Percentiles rank a stretch among this genome's conserved stretches.
Conservation (phyloP, 2,888 invertebrate genomes). For the Chironomus riparius region DNA sequence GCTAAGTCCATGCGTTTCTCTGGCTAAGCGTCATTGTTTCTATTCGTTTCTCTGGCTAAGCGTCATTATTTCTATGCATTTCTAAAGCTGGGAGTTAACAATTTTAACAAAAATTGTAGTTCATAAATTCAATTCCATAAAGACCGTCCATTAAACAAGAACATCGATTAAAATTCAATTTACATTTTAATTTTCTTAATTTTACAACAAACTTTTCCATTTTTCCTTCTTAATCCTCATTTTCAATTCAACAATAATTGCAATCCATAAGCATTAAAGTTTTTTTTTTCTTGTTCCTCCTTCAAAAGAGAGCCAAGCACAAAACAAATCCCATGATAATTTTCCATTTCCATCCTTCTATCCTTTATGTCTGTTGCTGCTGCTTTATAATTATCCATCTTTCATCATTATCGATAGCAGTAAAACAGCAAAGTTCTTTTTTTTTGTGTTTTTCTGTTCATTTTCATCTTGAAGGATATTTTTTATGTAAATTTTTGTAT, state of each 20-base stretch:
- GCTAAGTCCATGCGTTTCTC: too few relatives aligned
- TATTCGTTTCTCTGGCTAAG: too few relatives aligned
- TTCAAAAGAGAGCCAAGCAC: background rate
- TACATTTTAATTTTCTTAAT: too few relatives aligned
- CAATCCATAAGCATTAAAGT: background rate
- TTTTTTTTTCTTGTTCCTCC: background rate
- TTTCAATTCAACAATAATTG: background rate
- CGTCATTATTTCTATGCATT: too few relatives aligned
- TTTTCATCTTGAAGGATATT: background rate
- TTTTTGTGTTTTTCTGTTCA: background rate
- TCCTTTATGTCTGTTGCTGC: background rate
- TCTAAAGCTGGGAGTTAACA: too few relatives aligned
- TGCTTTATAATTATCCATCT: background rate
- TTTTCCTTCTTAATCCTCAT: too few relatives aligned
- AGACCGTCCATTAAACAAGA: too few relatives aligned
- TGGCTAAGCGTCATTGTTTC: too few relatives aligned
- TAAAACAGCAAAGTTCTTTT: background rate
- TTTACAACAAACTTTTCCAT: too few relatives aligned
- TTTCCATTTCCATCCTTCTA: background rate
- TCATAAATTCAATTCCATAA: too few relatives aligned
- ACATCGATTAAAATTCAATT: too few relatives aligned
- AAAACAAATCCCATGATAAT: background rate
- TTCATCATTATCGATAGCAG: background rate
- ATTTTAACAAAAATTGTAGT: too few relatives aligned
- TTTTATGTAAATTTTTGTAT: slow-evolving; percentile 9